Evolutionary conservation across 2,888 invertebrate genomes (phyloP), one percentile per base, ranked within the genome.

Genomic region (Drosophila gaucha): DNA sequence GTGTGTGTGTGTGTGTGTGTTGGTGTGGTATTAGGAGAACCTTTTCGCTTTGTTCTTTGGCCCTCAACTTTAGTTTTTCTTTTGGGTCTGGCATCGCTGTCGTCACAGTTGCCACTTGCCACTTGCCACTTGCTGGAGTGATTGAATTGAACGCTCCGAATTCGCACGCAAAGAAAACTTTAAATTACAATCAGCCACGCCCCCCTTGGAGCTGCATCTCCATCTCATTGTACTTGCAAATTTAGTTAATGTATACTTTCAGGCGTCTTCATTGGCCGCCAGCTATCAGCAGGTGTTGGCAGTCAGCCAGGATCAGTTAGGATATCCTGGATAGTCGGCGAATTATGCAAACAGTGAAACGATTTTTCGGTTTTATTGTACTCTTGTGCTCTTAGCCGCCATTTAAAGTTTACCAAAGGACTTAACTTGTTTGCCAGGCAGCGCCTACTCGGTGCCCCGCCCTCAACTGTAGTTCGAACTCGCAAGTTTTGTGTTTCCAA

Each of bases 131-230:
- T 76, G 65, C 28, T 46, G 50, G 52, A 54, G 67, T 79, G 77
- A 79, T 88, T 83, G 84, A 82, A 88, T 86, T 68, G 77, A 88
- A 67, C 65, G 59, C 49, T 14, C 36, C 35, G 60, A 44, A 68
- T 80, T 77, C 28, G 60, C 43, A 36, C 28, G 47, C 38, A 43
- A 49, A 50, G 41, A 47, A 52, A 74, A 78, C 83, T 80, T 80
- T 64, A 78, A 82, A 67, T 78, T 70, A 64, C 69, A 80, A 67
- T 67, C 73, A 67, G 57, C 59, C 59, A 55, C 49, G 43, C 20
- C 43, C 10, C 6, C 28, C 6, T 18, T 18, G 26, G 16, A 0
- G 28, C 44, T 6, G 28, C 26, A 26, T 44, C 2, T 28, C 16
- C 44, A 2, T 33, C 33, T 39, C 43, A 55, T 83, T 68, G 55